These are phyloP conservation scores for Lates japonicus DNA, from an alignment of 2,797 vertebrate species.

Conservation along the genomic window DNA sequence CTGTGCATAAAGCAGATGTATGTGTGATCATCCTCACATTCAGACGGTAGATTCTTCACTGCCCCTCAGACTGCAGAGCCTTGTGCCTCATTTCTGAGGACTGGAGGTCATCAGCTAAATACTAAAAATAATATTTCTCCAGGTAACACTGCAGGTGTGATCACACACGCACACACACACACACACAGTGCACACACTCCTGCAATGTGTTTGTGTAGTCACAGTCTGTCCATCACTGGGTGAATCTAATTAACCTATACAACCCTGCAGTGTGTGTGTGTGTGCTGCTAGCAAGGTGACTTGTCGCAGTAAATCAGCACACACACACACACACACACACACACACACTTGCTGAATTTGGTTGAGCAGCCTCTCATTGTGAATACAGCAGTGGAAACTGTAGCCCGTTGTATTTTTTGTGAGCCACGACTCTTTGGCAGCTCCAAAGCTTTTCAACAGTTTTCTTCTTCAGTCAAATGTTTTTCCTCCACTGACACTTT, in stretches of 20 bases:
- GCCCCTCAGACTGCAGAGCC: not conserved
- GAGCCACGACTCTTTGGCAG: no score
- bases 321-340: constrained; percentile 5
- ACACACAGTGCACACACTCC: not conserved
- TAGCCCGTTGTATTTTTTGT: no score
- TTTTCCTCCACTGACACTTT: no score
- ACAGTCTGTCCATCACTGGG: no score
- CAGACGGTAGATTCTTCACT: constrained; percentile 1
- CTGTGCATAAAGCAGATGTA: no score
- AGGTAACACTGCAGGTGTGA: not conserved
- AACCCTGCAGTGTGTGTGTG: not conserved
- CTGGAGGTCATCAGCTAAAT: constrained; percentile 23
- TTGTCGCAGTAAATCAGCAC: no score
- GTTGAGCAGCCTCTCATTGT: not conserved
- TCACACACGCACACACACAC: constrained; percentile 15
- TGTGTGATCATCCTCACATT: no score
- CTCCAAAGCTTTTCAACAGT: no score
- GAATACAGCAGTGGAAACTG: constrained; percentile 17
- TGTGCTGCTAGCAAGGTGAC: no score
- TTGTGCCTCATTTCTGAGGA: no score
- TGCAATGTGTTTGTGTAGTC: constrained; percentile 20
- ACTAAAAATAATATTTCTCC: constrained; percentile 11
- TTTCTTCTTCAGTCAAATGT: no score
- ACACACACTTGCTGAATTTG: constrained; percentile 29
- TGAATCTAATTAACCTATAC: no score